These are phyloP conservation scores for Chaetura pelagica DNA, from an alignment of 2,113 vertebrate species.

Conservation along the genomic window DNA sequence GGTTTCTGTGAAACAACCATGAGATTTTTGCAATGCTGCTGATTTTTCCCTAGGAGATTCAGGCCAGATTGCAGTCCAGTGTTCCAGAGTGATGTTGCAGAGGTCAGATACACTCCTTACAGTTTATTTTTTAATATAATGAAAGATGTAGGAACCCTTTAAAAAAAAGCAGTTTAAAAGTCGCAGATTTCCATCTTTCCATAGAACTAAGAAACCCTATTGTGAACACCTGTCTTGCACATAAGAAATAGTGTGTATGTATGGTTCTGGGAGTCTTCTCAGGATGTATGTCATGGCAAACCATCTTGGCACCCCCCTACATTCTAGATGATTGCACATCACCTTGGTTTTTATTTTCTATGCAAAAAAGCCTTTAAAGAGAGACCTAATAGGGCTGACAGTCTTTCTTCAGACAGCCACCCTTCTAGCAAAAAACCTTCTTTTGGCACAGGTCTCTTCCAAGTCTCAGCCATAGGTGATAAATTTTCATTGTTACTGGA, in stretches of 20 bases:
- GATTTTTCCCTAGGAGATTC: neutral
- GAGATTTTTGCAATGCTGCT: neutral
- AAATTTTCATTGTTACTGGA: neutral
- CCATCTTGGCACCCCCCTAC: neutral
- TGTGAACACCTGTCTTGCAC: neutral
- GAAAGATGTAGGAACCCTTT: neutral
- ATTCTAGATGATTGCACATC: neutral
- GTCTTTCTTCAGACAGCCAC: neutral
- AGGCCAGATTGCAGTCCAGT: neutral
- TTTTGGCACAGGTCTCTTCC: neutral
- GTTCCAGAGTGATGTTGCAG: neutral
- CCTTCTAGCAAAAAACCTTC: neutral
- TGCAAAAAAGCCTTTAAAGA: neutral
- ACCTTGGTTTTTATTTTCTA: neutral
- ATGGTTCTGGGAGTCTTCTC: neutral
- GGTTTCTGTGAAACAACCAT: neutral
- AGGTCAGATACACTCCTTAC: neutral
- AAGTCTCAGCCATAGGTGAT: neutral
- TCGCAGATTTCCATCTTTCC: neutral
- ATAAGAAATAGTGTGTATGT: neutral
- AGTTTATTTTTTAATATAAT: neutral
- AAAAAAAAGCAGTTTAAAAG: neutral
- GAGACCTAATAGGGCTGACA: neutral
- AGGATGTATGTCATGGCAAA: neutral
- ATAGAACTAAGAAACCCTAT: neutral